Evolutionary conservation across 2,797 vertebrate species (phyloP).

Genomic region (Limosa lapponica): DNA sequence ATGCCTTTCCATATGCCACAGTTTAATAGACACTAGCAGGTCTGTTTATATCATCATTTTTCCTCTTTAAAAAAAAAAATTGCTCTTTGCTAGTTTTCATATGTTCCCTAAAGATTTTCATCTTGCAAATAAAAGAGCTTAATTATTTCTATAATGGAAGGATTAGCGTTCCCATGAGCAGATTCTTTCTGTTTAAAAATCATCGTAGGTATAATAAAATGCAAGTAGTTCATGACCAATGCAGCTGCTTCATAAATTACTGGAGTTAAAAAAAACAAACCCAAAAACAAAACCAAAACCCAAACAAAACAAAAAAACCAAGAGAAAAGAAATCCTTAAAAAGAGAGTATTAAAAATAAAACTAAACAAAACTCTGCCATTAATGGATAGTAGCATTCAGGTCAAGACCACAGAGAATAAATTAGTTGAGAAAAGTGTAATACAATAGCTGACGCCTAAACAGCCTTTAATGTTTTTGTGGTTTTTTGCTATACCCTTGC

Average conservation of each 20-base stretch:
- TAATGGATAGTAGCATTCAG: slow-evolving; percentile 40
- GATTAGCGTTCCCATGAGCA: slow-evolving; percentile 63
- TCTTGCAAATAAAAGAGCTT: slow-evolving; percentile 70
- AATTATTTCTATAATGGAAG: slow-evolving; percentile 75
- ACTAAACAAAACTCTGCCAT: neutral
- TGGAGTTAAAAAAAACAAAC: neutral
- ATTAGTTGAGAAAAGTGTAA: slow-evolving; percentile 52
- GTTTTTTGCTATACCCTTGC: neutral
- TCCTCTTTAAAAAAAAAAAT: neutral
- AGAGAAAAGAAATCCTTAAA: slow-evolving; percentile 15
- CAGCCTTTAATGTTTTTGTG: slow-evolving; percentile 28
- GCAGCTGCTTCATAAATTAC: slow-evolving; percentile 49
- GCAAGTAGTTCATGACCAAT: slow-evolving; percentile 66
- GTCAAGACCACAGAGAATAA: slow-evolving; percentile 60
- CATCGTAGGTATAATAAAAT: slow-evolving; percentile 67
- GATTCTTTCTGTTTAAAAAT: slow-evolving; percentile 69
- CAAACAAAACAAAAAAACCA: neutral
- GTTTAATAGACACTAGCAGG: slow-evolving; percentile 39
- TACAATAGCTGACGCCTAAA: slow-evolving; percentile 11
- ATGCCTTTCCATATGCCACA: slow-evolving; percentile 23
- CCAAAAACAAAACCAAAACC: neutral
- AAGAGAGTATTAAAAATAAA: slow-evolving; percentile 15
- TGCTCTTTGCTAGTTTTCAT: slow-evolving; percentile 55
- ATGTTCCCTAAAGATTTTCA: slow-evolving; percentile 64
- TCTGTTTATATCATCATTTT: slow-evolving; percentile 36